Conservation (phyloP, 2,888 invertebrate species). For the Pilophorus perplexus region DNA sequence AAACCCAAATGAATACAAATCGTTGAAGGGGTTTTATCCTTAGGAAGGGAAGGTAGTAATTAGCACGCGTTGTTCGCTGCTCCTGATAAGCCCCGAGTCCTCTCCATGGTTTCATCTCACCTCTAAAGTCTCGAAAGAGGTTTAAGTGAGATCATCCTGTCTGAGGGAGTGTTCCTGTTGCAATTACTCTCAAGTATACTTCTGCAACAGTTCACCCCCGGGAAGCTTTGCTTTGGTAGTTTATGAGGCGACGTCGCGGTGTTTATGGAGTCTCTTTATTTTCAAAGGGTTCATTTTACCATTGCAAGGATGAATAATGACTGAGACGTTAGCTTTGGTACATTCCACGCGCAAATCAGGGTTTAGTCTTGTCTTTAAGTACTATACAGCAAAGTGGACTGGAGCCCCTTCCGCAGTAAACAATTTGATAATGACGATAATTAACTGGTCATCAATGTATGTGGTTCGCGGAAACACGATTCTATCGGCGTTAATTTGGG, state of each 20-base stretch:
- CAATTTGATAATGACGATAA: too few relatives aligned
- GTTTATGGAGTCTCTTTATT: neutral
- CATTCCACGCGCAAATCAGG: too few relatives aligned
- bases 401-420: too few relatives aligned
- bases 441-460: too few relatives aligned
- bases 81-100: conserved; percentile 13
- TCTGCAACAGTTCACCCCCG: neutral
- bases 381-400: too few relatives aligned
- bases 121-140: conserved; percentile 4
- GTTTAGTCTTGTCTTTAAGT: too few relatives aligned
- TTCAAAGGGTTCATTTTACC: too few relatives aligned
- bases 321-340: too few relatives aligned
- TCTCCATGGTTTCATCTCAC: neutral
- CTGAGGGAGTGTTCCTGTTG: neutral
- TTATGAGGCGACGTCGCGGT: neutral
- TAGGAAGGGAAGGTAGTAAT: neutral
- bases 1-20: conserved; percentile 35
- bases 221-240: neutral
- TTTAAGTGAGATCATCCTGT: conserved; percentile 19
- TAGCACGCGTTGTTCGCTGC: conserved; percentile 25
- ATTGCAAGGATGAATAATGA: too few relatives aligned
- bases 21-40: neutral
- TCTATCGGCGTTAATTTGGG: too few relatives aligned
- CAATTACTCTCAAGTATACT: neutral
- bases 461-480: too few relatives aligned